These are phyloP conservation scores for Pandemis heparana DNA, from an alignment of 2,888 invertebrate species.

Conservation along the genomic window DNA sequence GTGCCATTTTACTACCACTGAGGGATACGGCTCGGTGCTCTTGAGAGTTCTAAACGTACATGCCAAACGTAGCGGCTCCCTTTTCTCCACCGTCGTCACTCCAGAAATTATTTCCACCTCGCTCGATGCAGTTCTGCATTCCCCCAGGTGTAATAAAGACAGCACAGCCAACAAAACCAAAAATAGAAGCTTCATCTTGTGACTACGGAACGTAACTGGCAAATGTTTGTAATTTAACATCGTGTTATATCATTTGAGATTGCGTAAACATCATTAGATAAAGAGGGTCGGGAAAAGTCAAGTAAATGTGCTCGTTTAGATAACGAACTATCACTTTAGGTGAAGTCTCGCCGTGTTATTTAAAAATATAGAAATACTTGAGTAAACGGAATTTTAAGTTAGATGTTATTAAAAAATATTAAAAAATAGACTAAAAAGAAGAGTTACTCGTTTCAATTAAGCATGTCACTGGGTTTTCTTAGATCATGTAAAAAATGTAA, in stretches of 20 bases:
- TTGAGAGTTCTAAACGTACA: conserved; percentile 58
- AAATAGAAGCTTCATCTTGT: conserved; percentile 60
- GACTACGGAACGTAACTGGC: conserved; percentile 44
- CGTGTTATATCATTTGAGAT: conserved; percentile 46
- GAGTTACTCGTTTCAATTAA: too few species aligned
- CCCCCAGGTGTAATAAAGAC: conserved; percentile 52
- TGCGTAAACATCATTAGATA: conserved; percentile 55
- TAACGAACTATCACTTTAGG: conserved; percentile 46
- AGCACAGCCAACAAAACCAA: conserved; percentile 49
- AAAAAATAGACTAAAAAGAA: too few species aligned
- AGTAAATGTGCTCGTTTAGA: conserved; percentile 53
- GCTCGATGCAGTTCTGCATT: conserved; percentile 55
- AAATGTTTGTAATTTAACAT: conserved; percentile 49
- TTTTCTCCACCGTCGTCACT: conserved; percentile 49
- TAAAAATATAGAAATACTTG: background rate
- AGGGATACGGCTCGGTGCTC: conserved; percentile 58
- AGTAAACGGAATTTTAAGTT: background rate
- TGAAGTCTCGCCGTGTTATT: conserved; percentile 8
- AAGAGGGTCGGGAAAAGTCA: conserved; percentile 56
- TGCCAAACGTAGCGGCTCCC: conserved; percentile 50
- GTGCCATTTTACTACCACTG: conserved; percentile 60
- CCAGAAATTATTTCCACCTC: conserved; percentile 51
- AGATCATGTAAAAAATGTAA: too few species aligned
- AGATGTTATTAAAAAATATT: background rate
- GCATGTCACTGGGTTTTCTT: too few species aligned